A percentile compares a stretch with the other conserved stretches of the same genome.
phyloP scores from a whole-genome alignment of 2,888 invertebrate genomes.

The Heliconius hortense region DNA sequence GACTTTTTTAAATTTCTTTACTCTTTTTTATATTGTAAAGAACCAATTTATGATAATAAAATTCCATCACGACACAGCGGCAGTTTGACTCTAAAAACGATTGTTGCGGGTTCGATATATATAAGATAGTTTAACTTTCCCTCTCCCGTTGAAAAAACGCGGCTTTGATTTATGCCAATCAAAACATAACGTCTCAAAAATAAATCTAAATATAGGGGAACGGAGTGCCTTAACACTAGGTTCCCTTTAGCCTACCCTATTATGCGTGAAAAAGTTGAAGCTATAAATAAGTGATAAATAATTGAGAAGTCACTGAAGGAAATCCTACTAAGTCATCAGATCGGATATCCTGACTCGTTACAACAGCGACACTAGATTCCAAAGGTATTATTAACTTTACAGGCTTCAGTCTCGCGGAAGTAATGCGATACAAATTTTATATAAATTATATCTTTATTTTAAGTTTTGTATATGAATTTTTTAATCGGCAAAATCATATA shows the following conservation, averaged over 20 bases:
- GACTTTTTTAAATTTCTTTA: no score
- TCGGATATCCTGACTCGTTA: neutral
- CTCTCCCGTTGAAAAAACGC: neutral
- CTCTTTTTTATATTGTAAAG: no score
- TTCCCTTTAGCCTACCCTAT: neutral
- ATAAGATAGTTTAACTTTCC: neutral
- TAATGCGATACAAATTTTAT: neutral
- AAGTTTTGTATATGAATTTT: no score
- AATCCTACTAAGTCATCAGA: neutral
- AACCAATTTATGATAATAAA: no score
- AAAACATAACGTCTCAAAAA: neutral
- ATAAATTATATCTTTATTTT: neutral
- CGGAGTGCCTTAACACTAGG: neutral
- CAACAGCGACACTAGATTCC: slow-evolving; percentile 2
- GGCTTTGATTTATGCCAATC: neutral
- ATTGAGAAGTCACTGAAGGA: neutral
- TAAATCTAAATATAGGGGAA: neutral
- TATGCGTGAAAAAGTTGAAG: neutral
- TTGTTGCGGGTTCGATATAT: neutral
- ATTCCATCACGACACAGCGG: no score
- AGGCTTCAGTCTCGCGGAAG: slow-evolving; percentile 5
- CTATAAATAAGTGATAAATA: neutral
- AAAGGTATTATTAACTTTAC: slow-evolving; percentile 9
- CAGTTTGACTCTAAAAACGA: neutral
- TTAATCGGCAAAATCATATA: no score